phyloP scores from a whole-genome alignment of 2,113 vertebrate genomes.

The Xiphophorus maculatus region DNA sequence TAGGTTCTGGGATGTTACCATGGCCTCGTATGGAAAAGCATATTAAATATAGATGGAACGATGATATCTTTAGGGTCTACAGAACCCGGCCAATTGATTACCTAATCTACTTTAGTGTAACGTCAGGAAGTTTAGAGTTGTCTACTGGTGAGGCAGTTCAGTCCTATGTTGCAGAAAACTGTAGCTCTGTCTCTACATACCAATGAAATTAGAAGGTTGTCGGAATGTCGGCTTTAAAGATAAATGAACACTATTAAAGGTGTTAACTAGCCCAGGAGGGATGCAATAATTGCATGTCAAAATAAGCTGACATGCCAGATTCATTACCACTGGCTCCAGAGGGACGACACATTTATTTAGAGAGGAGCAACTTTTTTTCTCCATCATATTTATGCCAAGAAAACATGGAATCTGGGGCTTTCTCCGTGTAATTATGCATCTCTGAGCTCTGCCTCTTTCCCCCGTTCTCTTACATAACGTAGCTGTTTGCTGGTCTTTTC shows the following conservation, averaged over 20 bases:
- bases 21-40: too few species aligned
- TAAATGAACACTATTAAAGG: conserved; percentile 27
- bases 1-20: too few species aligned
- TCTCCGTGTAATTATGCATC: conserved; percentile 19
- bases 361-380: conserved; percentile 3
- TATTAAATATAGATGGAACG: background rate
- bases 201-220: conserved; percentile 16
- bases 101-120: background rate
- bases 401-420: conserved; percentile 14
- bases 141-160: background rate
- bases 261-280: conserved; percentile 32
- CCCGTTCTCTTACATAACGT: conserved; percentile 44
- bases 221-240: conserved; percentile 18
- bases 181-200: background rate
- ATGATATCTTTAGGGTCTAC: background rate
- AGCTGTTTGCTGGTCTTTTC: conserved; percentile 22
- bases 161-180: conserved; percentile 5
- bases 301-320: conserved; percentile 19
- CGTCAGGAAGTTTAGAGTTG: background rate
- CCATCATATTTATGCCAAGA: conserved; percentile 11
- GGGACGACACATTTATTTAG: conserved; percentile 15
- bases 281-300: conserved; percentile 40
- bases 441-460: conserved; percentile 17
- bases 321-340: conserved; percentile 18
- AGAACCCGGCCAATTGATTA: background rate